Conservation (phyloP, 2,888 invertebrate species). For the Autographa gamma region DNA sequence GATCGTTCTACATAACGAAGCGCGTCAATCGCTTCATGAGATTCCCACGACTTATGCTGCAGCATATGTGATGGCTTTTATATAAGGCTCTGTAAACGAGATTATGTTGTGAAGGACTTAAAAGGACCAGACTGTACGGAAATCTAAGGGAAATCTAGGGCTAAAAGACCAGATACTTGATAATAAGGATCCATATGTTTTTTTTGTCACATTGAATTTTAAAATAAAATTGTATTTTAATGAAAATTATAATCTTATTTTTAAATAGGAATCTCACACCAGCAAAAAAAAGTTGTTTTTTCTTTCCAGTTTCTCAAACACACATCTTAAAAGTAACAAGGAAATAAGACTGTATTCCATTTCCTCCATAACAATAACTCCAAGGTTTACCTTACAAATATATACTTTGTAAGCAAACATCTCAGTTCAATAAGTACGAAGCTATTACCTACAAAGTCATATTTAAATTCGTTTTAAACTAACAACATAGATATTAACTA, state of each 20-base stretch:
- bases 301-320: no score
- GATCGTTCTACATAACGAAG: conserved; percentile 74
- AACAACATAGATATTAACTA: conserved; percentile 33
- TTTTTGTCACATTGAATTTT: no score
- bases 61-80: conserved; percentile 27
- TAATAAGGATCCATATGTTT: no score
- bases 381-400: conserved; percentile 3
- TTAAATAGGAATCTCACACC: no score
- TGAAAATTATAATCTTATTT: no score
- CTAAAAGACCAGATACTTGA: neutral
- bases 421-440: neutral
- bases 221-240: no score
- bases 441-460: neutral
- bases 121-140: neutral
- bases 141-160: no score
- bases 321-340: neutral
- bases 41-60: conserved; percentile 68
- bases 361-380: neutral
- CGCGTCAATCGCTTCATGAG: conserved; percentile 73
- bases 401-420: neutral
- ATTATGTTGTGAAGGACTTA: neutral
- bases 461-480: neutral
- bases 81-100: conserved; percentile 12
- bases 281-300: no score
- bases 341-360: neutral